Conservation (phyloP, 2,797 vertebrate species). For the Gymnodraco acuticeps region DNA sequence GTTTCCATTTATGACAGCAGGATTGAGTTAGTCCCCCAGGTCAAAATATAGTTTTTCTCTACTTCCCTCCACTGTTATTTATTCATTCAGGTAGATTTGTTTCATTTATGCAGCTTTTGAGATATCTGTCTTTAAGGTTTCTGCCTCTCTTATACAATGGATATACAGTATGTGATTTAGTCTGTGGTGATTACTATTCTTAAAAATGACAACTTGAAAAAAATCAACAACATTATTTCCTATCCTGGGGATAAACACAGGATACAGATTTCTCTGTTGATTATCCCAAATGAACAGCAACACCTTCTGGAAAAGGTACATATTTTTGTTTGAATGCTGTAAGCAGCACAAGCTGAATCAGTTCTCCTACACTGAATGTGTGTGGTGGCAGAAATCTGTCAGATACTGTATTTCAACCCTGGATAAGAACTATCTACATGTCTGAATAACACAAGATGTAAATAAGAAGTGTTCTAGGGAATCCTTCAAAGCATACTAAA, state of each 20-base stretch:
- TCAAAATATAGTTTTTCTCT: neutral
- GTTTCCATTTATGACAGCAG: slow-evolving; percentile 11
- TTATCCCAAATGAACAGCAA: neutral
- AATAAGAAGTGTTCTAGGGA: neutral
- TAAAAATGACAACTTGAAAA: neutral
- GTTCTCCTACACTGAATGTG: neutral
- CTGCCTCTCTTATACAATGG: neutral
- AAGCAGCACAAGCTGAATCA: neutral
- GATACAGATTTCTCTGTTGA: neutral
- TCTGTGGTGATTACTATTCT: neutral
- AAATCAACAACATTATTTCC: neutral
- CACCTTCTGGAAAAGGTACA: neutral
- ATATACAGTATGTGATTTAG: neutral
- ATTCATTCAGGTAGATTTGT: neutral
- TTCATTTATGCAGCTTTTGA: neutral
- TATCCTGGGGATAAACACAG: neutral
- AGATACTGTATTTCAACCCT: neutral
- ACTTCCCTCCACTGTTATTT: neutral
- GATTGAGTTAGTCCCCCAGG: neutral
- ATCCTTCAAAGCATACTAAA: neutral
- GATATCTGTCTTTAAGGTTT: neutral
- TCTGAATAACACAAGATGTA: no score
- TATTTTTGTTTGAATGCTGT: neutral
- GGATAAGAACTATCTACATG: neutral
- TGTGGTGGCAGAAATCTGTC: neutral